These are phyloP conservation scores for Subacronicta megacephala DNA, from an alignment of 2,888 invertebrate species.

Conservation along the genomic window DNA sequence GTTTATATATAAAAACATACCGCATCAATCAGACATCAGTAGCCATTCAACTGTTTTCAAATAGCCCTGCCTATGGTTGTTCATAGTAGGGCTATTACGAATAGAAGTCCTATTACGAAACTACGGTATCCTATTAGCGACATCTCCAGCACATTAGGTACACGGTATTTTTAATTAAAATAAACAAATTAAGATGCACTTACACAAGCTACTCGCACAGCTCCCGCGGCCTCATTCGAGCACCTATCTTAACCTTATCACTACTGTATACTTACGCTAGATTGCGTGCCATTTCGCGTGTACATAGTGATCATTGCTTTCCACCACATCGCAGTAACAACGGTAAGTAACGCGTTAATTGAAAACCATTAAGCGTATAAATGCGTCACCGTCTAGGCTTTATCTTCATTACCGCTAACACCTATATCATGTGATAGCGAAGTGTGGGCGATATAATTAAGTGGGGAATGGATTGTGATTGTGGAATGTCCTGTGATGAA, in stretches of 20 bases:
- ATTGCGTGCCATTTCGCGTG: constrained; percentile 38
- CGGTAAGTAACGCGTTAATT: constrained; percentile 67
- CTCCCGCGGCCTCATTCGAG: background rate
- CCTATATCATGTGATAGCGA: constrained; percentile 52
- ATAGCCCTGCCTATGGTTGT: background rate
- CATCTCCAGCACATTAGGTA: constrained; percentile 6
- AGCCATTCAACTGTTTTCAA: background rate
- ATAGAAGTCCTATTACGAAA: background rate
- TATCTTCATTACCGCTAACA: constrained; percentile 58
- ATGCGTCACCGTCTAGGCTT: constrained; percentile 35
- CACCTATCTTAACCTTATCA: constrained; percentile 40
- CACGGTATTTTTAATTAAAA: constrained; percentile 5
- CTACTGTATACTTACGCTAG: constrained; percentile 42
- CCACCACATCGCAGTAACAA: constrained; percentile 42
- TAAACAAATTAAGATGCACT: constrained; percentile 17
- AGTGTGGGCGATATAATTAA: constrained; percentile 51
- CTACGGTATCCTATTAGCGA: constrained; percentile 6
- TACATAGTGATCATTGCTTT: constrained; percentile 54
- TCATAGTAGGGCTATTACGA: too few species aligned
- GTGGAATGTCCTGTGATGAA: constrained; percentile 29
- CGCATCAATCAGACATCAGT: background rate
- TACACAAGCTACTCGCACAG: background rate
- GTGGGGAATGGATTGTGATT: constrained; percentile 34
- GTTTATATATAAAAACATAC: background rate
- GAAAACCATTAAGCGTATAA: constrained; percentile 66